These are phyloP conservation scores for Sylvia borin DNA, from an alignment of 2,797 vertebrate species.

Conservation along the genomic window DNA sequence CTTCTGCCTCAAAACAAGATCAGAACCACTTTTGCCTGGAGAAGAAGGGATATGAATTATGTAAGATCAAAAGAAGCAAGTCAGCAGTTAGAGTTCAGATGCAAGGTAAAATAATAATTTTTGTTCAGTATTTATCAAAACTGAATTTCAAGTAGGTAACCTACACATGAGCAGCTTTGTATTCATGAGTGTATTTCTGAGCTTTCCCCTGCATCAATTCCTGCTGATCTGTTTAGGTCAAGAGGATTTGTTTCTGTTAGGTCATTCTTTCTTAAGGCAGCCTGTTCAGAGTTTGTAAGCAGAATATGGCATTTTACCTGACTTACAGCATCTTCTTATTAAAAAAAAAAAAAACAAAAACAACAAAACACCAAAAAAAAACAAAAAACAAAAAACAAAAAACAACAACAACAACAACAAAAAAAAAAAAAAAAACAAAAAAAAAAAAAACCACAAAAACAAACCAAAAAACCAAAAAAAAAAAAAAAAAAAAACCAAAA, in stretches of 20 bases:
- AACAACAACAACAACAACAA: too few relatives aligned
- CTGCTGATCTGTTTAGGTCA: background rate
- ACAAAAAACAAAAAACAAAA: background rate
- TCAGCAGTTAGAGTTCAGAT: background rate
- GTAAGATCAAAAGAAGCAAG: background rate
- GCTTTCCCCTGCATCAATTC: background rate
- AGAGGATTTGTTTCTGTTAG: background rate
- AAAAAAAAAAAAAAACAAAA: background rate
- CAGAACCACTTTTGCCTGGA: background rate
- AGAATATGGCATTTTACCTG: background rate
- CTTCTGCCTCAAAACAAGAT: background rate
- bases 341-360: background rate
- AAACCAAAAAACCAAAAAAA: too few relatives aligned
- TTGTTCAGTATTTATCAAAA: background rate
- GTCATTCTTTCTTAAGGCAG: background rate
- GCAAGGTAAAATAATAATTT: background rate
- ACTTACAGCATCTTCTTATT: background rate
- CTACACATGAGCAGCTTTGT: background rate
- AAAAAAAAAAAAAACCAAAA: too few relatives aligned
- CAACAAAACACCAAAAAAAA: too few relatives aligned
- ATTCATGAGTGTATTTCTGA: background rate
- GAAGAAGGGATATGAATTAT: background rate
- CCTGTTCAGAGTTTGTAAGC: background rate
- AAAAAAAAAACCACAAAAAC: rapidly evolving
- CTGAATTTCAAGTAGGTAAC: background rate